Evolutionary conservation across 2,113 vertebrate genomes (phyloP).

Genomic region (Etia nguti): DNA sequence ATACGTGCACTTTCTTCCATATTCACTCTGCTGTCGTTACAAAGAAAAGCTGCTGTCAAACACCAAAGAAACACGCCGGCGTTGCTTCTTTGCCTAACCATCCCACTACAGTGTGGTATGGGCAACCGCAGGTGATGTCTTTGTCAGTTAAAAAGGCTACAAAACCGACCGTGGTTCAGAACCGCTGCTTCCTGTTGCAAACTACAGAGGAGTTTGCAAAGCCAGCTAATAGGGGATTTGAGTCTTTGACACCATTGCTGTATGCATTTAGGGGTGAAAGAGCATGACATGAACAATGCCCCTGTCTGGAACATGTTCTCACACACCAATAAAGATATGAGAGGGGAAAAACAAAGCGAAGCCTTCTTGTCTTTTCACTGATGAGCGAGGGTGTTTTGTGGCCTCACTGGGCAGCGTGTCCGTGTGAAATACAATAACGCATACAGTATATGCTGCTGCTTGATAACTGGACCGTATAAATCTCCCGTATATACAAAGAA

Average conservation of each 20-base stretch:
- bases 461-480: background rate
- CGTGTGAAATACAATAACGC: background rate
- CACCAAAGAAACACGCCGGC: background rate
- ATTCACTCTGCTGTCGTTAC: background rate
- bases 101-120: background rate
- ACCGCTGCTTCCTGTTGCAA: background rate
- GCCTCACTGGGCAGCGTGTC: conserved; percentile 14
- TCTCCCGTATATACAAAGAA: background rate
- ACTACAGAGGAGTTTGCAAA: background rate
- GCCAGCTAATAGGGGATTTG: background rate
- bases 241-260: background rate
- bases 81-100: accelerated
- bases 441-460: background rate
- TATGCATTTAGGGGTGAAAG: background rate
- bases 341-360: background rate
- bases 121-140: background rate
- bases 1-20: background rate
- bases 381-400: background rate
- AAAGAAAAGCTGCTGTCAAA: background rate
- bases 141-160: background rate
- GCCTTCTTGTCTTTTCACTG: background rate
- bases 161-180: background rate
- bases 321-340: background rate
- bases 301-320: background rate
- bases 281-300: background rate